Evolutionary conservation across 2,797 vertebrate genomes (phyloP).

Genomic region (Characodon lateralis): DNA sequence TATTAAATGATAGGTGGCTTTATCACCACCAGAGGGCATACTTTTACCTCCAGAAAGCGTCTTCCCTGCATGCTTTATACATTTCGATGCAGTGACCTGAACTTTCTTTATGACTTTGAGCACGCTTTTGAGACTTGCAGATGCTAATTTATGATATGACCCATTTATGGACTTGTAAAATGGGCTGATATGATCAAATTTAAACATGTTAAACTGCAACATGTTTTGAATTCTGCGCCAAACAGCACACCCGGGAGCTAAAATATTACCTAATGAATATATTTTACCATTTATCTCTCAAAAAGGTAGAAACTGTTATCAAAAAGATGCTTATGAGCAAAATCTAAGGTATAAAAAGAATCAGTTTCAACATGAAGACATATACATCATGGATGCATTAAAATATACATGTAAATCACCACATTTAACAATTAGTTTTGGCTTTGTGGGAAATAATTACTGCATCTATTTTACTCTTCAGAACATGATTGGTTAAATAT

Average conservation of each 20-base stretch:
- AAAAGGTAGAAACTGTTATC: not conserved
- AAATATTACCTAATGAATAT: not conserved
- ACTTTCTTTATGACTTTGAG: not conserved
- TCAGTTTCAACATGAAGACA: too few species aligned
- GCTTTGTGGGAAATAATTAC: too few species aligned
- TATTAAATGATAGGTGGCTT: too few species aligned
- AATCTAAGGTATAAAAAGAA: not conserved
- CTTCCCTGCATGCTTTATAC: not conserved
- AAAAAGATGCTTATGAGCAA: not conserved
- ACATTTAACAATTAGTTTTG: too few species aligned
- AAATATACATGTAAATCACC: too few species aligned
- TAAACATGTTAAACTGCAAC: not conserved
- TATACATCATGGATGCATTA: too few species aligned
- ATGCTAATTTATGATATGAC: not conserved
- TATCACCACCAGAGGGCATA: conserved; percentile 17
- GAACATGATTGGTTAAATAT: too few species aligned
- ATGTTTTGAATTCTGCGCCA: not conserved
- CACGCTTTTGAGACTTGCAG: not conserved
- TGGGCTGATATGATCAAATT: not conserved
- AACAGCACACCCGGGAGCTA: not conserved
- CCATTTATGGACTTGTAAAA: not conserved
- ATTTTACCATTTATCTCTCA: not conserved
- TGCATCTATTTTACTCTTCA: too few species aligned
- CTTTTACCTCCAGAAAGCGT: not conserved
- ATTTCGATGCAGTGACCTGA: not conserved